Evolutionary conservation across 2,888 invertebrate genomes (phyloP), one percentile per base, ranked within the genome.

Genomic region (Diploptera punctata): DNA sequence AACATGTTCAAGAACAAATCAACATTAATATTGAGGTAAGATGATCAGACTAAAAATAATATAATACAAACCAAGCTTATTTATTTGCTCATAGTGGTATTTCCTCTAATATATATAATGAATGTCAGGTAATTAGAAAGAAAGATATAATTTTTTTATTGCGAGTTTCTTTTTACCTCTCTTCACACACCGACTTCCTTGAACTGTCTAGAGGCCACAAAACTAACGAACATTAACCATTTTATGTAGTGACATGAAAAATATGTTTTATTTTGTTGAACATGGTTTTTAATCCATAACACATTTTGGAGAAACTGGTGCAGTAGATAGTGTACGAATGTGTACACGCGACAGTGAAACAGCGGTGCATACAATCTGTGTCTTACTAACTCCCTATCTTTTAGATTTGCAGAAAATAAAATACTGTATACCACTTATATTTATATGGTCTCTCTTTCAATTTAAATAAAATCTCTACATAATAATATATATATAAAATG

Each of bases 271-370:
- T 33, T n/a, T n/a, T n/a, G n/a, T n/a, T n/a, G n/a, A n/a, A n/a
- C 33, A 33, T 33, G 33, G 33, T 33, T 54, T 54, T 21, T 18
- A 19, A 5, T 9, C n/a, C 5, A 29, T 57, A 16, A 57, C 31
- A 57, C 57, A 57, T 16, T 29, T n/a, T 57, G 57, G 57, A 29
- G n/a, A 52, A 57, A 29, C n/a, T 57, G 29, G 57, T 57, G 57
- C 57, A 31, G 29, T 57, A n/a, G 13, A 29, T 29, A 13, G 54
- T 54, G 47, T 47, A n/a, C n/a, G 38, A n/a, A n/a, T 47, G 54
- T 26, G 16, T 10, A 33, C 33, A 7, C 26, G 26, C 26, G 18
- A 54, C 54, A 54, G 26, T 29, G 26, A 57, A 57, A 57, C 24
- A n/a, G 18, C 16, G 24, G 57, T 57, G 57, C 57, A 57, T 16